phyloP scores from a whole-genome alignment of 1,140 invertebrate species.

The Ceratoteleas bidentatus region DNA sequence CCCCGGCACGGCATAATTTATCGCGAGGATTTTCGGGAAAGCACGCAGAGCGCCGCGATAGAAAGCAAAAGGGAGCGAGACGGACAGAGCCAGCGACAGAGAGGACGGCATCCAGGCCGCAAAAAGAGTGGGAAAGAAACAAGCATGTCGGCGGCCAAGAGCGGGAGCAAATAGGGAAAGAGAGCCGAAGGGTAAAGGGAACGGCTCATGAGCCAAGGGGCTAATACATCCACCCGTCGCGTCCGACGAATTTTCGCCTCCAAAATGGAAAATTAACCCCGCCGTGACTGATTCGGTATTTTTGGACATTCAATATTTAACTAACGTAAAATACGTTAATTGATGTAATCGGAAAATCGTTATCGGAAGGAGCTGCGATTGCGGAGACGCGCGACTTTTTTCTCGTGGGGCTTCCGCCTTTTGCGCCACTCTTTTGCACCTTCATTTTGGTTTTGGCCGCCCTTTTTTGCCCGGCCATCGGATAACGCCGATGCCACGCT shows the following conservation, averaged over 20 bases:
- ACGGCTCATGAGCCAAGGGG: slow-evolving; percentile 68
- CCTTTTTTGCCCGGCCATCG: too few relatives aligned
- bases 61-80: slow-evolving; percentile 62
- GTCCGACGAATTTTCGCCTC: slow-evolving; percentile 72
- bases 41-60: slow-evolving; percentile 75
- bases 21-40: slow-evolving; percentile 82
- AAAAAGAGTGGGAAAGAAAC: slow-evolving; percentile 66
- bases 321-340: slow-evolving; percentile 63
- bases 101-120: slow-evolving; percentile 34
- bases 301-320: slow-evolving; percentile 66
- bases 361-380: slow-evolving; percentile 32
- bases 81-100: slow-evolving; percentile 46
- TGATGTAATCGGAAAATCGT: slow-evolving; percentile 62
- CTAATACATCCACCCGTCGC: slow-evolving; percentile 72
- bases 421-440: too few relatives aligned
- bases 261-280: slow-evolving; percentile 75
- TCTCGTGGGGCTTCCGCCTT: not conserved
- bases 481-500: too few relatives aligned
- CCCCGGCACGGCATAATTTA: slow-evolving; percentile 80
- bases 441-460: slow-evolving; percentile 18
- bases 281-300: slow-evolving; percentile 64
- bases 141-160: slow-evolving; percentile 65
- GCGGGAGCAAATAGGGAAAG: slow-evolving; percentile 56
- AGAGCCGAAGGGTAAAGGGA: slow-evolving; percentile 62
- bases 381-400: slow-evolving; percentile 3